A percentile compares a stretch with the other conserved stretches of the same genome.
These are phyloP conservation scores for Micromesistius poutassou DNA, from an alignment of 2,797 vertebrate species.

Conservation along the genomic window DNA sequence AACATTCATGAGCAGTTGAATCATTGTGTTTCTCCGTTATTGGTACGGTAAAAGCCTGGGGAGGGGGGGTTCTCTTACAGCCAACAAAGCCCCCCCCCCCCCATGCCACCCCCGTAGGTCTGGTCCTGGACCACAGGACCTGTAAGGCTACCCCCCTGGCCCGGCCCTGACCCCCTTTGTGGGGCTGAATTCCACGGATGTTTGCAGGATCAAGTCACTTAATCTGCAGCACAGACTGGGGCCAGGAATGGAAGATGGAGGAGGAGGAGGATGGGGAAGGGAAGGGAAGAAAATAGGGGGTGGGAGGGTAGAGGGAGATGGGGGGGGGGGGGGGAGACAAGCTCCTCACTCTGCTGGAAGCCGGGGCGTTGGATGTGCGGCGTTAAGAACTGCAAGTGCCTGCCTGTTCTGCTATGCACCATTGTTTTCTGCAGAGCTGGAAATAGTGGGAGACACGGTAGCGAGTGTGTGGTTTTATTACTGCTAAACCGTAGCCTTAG, in stretches of 20 bases:
- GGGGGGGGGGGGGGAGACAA: constrained; percentile 42
- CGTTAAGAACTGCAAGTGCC: constrained; percentile 69
- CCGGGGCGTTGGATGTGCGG: constrained; percentile 50
- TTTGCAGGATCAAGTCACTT: constrained; percentile 74
- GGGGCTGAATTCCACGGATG: constrained; percentile 75
- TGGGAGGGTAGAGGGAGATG: constrained; percentile 29
- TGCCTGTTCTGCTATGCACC: constrained; percentile 70
- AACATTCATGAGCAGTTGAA: neutral
- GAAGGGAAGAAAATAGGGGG: constrained; percentile 20
- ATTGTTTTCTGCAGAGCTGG: constrained; percentile 67
- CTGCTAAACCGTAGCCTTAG: constrained; percentile 60
- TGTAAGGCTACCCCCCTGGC: constrained; percentile 77
- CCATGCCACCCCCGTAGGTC: constrained; percentile 63
- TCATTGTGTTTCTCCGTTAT: neutral
- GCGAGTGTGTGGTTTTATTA: constrained; percentile 66
- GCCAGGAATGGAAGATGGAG: constrained; percentile 44
- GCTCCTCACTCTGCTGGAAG: constrained; percentile 57
- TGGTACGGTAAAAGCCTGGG: neutral
- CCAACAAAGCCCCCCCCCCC: constrained; percentile 45
- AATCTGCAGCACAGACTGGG: constrained; percentile 58
- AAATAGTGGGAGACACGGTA: constrained; percentile 63
- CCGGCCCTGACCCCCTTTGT: constrained; percentile 77
- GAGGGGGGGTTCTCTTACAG: constrained; percentile 33
- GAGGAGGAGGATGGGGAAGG: constrained; percentile 31
- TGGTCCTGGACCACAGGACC: constrained; percentile 66